Conservation (phyloP, 2,888 invertebrate species). For the Agrotis clavis region DNA sequence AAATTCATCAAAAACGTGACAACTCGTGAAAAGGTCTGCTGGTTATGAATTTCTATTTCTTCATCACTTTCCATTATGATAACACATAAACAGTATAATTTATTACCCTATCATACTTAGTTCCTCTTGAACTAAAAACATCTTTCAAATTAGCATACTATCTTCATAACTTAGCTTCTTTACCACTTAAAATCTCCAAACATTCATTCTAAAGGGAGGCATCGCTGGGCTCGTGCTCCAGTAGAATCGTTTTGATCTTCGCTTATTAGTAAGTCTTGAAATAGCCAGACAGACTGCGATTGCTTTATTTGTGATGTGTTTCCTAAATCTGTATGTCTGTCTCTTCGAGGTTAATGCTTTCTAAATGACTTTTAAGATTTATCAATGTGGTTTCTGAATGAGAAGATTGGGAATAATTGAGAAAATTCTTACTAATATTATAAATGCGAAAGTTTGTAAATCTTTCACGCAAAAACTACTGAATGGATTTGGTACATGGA, state of each 20-base stretch:
- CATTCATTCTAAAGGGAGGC: conserved; percentile 41
- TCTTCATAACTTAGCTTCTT: conserved; percentile 24
- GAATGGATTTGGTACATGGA: too few species aligned
- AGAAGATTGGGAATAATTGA: conserved; percentile 15
- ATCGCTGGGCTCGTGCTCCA: conserved; percentile 7
- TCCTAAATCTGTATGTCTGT: conserved; percentile 59
- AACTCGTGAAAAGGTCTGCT: not conserved
- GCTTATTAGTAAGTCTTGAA: conserved; percentile 52
- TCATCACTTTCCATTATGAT: not conserved
- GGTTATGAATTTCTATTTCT: not conserved
- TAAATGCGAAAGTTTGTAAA: too few species aligned
- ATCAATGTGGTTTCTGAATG: conserved; percentile 28
- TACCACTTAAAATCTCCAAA: conserved; percentile 18
- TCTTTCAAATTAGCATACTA: not conserved
- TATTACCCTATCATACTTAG: too few species aligned
- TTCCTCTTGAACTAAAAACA: too few species aligned
- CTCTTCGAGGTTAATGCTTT: conserved; percentile 56
- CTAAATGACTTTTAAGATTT: conserved; percentile 48
- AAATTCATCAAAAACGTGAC: too few species aligned
- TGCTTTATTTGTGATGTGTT: conserved; percentile 56
- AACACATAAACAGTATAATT: not conserved
- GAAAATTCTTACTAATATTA: too few species aligned
- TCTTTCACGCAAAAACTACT: too few species aligned
- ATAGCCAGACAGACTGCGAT: conserved; percentile 60
- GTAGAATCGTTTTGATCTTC: conserved; percentile 60